phyloP scores from a whole-genome alignment of 1,140 invertebrate genomes.

The Bicyclus anynana region DNA sequence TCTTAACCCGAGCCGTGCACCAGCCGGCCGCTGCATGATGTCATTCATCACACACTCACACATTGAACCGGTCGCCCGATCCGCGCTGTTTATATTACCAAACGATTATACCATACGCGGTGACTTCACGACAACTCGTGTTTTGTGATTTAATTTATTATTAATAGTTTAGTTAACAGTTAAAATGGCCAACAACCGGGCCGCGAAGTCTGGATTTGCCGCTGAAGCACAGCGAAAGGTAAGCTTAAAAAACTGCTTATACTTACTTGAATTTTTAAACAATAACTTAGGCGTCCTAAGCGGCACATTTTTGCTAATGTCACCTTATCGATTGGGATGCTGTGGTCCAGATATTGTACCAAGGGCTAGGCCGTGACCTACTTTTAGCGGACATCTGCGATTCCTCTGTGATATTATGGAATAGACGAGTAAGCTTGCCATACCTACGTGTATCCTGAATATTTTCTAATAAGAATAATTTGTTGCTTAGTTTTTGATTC shows the following conservation, averaged over 20 bases:
- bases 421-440: too few relatives aligned
- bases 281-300: not conserved
- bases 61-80: constrained; percentile 45
- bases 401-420: too few relatives aligned
- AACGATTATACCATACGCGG: constrained; percentile 38
- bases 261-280: not conserved
- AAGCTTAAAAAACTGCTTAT: constrained; percentile 39
- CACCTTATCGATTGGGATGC: constrained; percentile 64
- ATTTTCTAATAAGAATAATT: too few relatives aligned
- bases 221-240: constrained; percentile 96
- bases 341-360: constrained; percentile 61
- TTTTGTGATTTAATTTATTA: constrained; percentile 69
- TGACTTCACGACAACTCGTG: constrained; percentile 57
- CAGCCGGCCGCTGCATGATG: constrained; percentile 60
- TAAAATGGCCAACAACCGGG: constrained; percentile 90
- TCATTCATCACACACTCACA: constrained; percentile 71
- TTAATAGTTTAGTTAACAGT: constrained; percentile 63
- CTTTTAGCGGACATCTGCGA: too few relatives aligned
- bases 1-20: constrained; percentile 29
- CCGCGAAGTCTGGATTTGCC: constrained; percentile 95
- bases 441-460: too few relatives aligned
- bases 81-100: constrained; percentile 66
- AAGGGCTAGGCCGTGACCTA: constrained; percentile 69
- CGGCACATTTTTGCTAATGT: constrained; percentile 20
- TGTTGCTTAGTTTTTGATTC: too few relatives aligned